Evolutionary conservation across 2,113 vertebrate species (phyloP).

Genomic region (Psophia crepitans): DNA sequence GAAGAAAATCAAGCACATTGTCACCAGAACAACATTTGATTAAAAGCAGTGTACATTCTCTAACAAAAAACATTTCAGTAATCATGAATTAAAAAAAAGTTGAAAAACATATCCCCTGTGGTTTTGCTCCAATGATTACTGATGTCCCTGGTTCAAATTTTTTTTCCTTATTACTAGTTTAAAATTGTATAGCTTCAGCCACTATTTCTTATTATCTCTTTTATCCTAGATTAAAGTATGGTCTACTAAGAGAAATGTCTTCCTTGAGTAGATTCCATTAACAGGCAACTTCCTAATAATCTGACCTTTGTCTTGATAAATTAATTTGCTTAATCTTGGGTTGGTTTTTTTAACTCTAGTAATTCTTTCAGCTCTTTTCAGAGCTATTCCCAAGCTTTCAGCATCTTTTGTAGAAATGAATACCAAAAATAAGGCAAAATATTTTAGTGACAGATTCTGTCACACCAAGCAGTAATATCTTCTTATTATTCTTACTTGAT

Average conservation of each 20-base stretch:
- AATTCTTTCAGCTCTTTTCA: not conserved
- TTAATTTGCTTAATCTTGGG: not conserved
- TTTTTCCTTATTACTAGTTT: not conserved
- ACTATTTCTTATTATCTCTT: not conserved
- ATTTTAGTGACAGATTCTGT: not conserved
- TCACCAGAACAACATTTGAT: not conserved
- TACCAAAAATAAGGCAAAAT: not conserved
- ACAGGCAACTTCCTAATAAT: not conserved
- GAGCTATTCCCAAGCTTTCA: not conserved
- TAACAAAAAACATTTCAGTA: not conserved
- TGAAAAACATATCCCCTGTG: not conserved
- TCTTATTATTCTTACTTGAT: not conserved
- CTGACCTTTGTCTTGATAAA: not conserved
- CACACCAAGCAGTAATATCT: not conserved
- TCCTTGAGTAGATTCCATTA: not conserved
- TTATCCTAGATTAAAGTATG: not conserved
- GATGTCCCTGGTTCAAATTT: not conserved
- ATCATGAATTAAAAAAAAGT: not conserved
- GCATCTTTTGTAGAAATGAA: not conserved
- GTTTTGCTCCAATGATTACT: not conserved
- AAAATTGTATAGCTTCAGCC: not conserved
- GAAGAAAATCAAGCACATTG: not conserved
- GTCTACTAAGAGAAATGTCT: not conserved
- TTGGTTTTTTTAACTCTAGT: not conserved
- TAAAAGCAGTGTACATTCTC: not conserved